Percentiles rank a stretch among this genome's conserved stretches.
These are phyloP conservation scores for Malacosoma neustria DNA, from an alignment of 2,888 invertebrate species.

Conservation along the genomic window DNA sequence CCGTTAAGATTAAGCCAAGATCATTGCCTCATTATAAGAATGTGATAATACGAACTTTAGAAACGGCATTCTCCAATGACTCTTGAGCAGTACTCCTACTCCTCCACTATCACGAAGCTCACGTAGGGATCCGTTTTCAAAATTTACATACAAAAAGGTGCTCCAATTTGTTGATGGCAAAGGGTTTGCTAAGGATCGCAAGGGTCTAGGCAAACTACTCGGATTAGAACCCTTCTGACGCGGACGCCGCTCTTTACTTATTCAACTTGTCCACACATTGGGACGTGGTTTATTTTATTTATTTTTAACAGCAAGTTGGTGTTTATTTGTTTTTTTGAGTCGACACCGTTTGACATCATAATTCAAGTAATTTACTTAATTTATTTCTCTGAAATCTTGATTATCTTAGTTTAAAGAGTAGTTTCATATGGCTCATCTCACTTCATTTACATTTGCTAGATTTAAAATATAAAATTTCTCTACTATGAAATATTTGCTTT, in stretches of 20 bases:
- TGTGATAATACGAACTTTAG: too few relatives aligned
- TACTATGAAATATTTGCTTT: too few relatives aligned
- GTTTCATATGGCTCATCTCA: too few relatives aligned
- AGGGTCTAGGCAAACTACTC: neutral
- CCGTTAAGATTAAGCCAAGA: too few relatives aligned
- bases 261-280: neutral
- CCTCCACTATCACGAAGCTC: neutral
- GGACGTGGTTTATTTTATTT: neutral
- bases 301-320: neutral
- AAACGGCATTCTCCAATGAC: neutral
- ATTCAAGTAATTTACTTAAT: too few relatives aligned
- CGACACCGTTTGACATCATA: too few relatives aligned
- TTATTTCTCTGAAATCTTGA: too few relatives aligned
- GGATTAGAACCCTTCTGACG: neutral
- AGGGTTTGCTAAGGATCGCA: neutral
- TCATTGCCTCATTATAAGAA: too few relatives aligned
- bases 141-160: slow-evolving; percentile 21
- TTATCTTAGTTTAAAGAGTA: too few relatives aligned
- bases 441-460: too few relatives aligned
- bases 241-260: neutral
- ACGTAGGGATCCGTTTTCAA: slow-evolving; percentile 8
- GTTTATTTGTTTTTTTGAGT: too few relatives aligned
- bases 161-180: slow-evolving; percentile 24
- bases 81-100: neutral
- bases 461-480: too few relatives aligned